phyloP scores from a whole-genome alignment of 2,797 vertebrate genomes.

The Babyrousa celebensis region DNA sequence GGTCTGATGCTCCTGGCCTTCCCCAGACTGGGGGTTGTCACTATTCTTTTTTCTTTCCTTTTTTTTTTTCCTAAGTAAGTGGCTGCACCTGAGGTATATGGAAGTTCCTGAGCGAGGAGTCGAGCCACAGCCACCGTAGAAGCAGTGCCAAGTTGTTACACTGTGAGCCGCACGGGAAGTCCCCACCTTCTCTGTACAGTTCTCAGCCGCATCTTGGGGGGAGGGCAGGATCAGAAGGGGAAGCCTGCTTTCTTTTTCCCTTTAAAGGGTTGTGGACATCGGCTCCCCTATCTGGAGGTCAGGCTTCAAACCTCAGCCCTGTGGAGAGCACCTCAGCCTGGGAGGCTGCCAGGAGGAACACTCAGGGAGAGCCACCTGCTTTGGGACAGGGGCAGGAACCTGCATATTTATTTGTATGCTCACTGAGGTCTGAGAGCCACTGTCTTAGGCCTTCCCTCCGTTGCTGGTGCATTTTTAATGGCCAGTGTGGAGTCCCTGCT shows the following conservation, averaged over 20 bases:
- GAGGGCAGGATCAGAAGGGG: background rate
- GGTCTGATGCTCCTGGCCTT: background rate
- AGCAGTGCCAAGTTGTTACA: too few relatives aligned
- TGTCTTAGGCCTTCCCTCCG: background rate
- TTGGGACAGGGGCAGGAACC: background rate
- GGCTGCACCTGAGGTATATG: too few relatives aligned
- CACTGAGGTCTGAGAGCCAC: background rate
- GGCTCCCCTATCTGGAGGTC: background rate
- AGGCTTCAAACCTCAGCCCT: background rate
- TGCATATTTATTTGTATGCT: too few relatives aligned
- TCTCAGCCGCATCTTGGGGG: background rate
- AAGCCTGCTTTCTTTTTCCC: background rate
- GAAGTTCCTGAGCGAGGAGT: too few relatives aligned
- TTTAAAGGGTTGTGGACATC: background rate
- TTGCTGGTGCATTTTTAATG: background rate
- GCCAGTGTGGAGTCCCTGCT: accelerated
- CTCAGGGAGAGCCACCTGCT: too few relatives aligned
- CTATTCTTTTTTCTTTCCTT: background rate
- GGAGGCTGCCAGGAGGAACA: background rate
- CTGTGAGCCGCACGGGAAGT: too few relatives aligned
- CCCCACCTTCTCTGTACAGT: background rate
- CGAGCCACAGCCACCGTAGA: too few relatives aligned
- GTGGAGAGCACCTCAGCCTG: background rate
- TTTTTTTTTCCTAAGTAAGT: too few relatives aligned
- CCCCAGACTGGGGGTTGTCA: background rate